phyloP scores from a whole-genome alignment of 2,113 vertebrate genomes.

The Hiodon tergisus region DNA sequence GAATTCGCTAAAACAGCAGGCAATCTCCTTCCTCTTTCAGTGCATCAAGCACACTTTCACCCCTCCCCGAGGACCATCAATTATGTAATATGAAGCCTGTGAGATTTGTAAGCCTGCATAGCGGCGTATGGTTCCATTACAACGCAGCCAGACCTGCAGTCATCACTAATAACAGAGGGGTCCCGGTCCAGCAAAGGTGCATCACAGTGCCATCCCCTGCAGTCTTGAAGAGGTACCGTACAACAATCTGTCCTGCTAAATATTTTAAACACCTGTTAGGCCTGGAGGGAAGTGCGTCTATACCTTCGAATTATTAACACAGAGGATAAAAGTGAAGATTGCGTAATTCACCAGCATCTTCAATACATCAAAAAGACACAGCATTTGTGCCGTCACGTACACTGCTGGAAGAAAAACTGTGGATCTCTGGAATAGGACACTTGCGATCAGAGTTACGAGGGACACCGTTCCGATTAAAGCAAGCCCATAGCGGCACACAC shows the following conservation, averaged over 20 bases:
- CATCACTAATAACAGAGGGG: slow-evolving; percentile 49
- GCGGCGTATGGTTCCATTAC: slow-evolving; percentile 45
- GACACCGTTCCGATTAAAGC: too few species aligned
- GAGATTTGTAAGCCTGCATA: slow-evolving; percentile 49
- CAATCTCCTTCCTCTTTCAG: slow-evolving; percentile 19
- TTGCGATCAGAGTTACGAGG: too few species aligned
- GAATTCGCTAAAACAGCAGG: slow-evolving; percentile 28
- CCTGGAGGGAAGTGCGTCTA: slow-evolving; percentile 14
- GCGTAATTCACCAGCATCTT: too few species aligned
- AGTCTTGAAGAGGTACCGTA: slow-evolving; percentile 38
- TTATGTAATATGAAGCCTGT: slow-evolving; percentile 50
- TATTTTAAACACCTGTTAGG: slow-evolving; percentile 35
- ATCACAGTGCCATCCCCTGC: slow-evolving; percentile 38
- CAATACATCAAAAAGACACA: too few species aligned
- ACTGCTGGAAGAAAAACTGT: too few species aligned
- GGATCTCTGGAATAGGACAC: too few species aligned
- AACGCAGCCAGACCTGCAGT: slow-evolving; percentile 58
- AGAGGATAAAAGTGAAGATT: not conserved
- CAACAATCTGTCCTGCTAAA: slow-evolving; percentile 36
- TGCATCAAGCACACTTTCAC: slow-evolving; percentile 47
- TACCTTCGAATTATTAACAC: not conserved
- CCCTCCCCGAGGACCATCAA: slow-evolving; percentile 55
- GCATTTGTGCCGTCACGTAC: too few species aligned
- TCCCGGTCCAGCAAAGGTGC: slow-evolving; percentile 38
- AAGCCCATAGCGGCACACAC: not conserved